Percentiles rank a stretch among this genome's conserved stretches.
These are phyloP conservation scores for Leptopilina syphax DNA, from an alignment of 2,888 invertebrate genomes.

Conservation along the genomic window DNA sequence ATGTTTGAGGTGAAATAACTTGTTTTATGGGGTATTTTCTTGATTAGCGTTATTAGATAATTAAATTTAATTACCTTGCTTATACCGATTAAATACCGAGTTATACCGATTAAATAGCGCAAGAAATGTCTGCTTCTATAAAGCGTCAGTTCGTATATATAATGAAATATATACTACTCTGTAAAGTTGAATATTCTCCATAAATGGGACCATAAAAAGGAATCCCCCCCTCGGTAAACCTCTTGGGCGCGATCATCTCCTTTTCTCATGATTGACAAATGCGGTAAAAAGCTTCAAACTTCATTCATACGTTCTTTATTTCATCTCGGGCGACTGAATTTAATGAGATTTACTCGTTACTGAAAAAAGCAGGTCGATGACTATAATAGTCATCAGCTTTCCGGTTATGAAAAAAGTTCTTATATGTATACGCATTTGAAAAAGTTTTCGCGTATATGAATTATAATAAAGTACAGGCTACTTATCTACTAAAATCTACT, in stretches of 20 bases:
- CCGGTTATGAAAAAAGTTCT: background rate
- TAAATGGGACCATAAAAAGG: slow-evolving; percentile 37
- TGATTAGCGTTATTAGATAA: background rate
- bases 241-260: slow-evolving; percentile 36
- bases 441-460: background rate
- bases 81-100: background rate
- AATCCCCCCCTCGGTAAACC: slow-evolving; percentile 7
- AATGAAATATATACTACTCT: slow-evolving; percentile 23
- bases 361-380: slow-evolving; percentile 22
- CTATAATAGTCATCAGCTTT: slow-evolving; percentile 39
- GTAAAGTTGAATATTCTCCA: slow-evolving; percentile 35
- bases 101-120: background rate
- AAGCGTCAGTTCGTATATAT: slow-evolving; percentile 1
- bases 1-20: too few relatives aligned
- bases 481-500: too few relatives aligned
- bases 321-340: slow-evolving; percentile 26
- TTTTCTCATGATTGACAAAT: slow-evolving; percentile 38
- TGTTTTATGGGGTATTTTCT: too few relatives aligned
- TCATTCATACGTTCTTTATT: slow-evolving; percentile 36
- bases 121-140: slow-evolving; percentile 11
- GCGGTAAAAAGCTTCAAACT: slow-evolving; percentile 30
- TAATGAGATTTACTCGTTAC: slow-evolving; percentile 30
- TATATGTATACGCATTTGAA: background rate
- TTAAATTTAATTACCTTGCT: background rate
- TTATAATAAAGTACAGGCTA: background rate